phyloP scores from a whole-genome alignment of 2,113 vertebrate species.

The Sceloporus undulatus region DNA sequence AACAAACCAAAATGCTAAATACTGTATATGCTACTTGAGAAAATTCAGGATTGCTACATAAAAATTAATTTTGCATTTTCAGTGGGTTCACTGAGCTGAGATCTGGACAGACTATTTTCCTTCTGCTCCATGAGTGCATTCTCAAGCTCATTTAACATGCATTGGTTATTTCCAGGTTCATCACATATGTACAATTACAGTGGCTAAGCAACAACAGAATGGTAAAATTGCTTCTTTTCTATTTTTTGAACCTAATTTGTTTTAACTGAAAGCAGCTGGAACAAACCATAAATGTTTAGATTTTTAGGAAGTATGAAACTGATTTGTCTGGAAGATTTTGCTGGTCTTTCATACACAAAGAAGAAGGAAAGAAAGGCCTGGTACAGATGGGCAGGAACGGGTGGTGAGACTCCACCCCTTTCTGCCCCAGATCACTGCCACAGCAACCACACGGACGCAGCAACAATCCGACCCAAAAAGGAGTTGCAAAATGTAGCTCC shows the following conservation, averaged over 20 bases:
- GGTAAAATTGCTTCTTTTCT: not conserved
- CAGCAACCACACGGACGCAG: too few relatives aligned
- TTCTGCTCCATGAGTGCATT: not conserved
- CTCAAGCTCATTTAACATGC: not conserved
- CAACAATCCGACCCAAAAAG: too few relatives aligned
- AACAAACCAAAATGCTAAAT: slow-evolving; percentile 36
- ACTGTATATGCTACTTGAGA: not conserved
- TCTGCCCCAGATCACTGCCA: too few relatives aligned
- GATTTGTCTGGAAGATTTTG: not conserved
- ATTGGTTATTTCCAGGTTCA: not conserved
- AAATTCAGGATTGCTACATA: slow-evolving; percentile 16
- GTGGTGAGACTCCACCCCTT: too few relatives aligned
- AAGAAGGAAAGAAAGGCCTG: too few relatives aligned
- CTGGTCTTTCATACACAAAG: too few relatives aligned
- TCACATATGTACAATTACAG: not conserved
- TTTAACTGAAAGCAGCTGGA: not conserved
- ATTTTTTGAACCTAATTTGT: not conserved
- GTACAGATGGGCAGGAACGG: too few relatives aligned
- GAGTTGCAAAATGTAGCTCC: too few relatives aligned
- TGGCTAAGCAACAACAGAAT: not conserved
- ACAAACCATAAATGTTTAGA: not conserved
- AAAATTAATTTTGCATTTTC: not conserved
- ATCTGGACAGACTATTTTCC: not conserved
- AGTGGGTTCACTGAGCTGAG: not conserved
- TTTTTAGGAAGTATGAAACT: not conserved